Evolutionary conservation across 2,113 vertebrate species (phyloP).

Genomic region (Tapirus terrestris): DNA sequence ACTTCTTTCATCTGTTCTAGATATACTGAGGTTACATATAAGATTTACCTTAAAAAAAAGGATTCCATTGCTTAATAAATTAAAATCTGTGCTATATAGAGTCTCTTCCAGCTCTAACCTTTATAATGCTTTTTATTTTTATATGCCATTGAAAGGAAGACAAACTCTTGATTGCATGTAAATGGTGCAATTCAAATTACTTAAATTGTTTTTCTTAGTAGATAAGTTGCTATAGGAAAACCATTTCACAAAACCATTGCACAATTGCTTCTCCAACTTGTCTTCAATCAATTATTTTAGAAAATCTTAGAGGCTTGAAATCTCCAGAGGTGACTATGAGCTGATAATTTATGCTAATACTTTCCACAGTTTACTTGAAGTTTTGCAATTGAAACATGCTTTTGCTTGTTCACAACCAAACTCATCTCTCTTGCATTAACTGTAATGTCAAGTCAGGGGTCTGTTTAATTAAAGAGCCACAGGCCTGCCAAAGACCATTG

Average conservation of each 20-base stretch:
- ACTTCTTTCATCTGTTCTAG: neutral
- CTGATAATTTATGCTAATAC: neutral
- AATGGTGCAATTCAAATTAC: constrained; percentile 42
- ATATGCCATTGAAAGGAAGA: neutral
- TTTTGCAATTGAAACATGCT: constrained; percentile 13
- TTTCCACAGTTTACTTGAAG: constrained; percentile 5
- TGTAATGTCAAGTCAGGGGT: neutral
- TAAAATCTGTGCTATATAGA: neutral
- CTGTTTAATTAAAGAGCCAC: constrained; percentile 48
- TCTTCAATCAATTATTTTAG: constrained; percentile 50
- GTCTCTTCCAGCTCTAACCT: neutral
- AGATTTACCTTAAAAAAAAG: neutral
- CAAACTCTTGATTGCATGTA: constrained; percentile 2
- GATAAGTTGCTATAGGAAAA: neutral
- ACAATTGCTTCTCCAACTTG: constrained; percentile 5
- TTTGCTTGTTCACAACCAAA: constrained; percentile 41
- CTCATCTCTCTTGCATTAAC: neutral
- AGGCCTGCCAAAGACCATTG: neutral
- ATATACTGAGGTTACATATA: neutral
- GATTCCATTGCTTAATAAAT: neutral
- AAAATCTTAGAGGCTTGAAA: constrained; percentile 6
- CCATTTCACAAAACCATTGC: neutral
- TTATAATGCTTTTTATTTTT: constrained; percentile 48
- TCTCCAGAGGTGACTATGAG: neutral
- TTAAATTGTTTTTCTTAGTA: constrained; percentile 39